Evolutionary conservation across 2,888 invertebrate genomes (phyloP), one percentile per base, ranked within the genome.

Genomic region (Anaspis maculata): DNA sequence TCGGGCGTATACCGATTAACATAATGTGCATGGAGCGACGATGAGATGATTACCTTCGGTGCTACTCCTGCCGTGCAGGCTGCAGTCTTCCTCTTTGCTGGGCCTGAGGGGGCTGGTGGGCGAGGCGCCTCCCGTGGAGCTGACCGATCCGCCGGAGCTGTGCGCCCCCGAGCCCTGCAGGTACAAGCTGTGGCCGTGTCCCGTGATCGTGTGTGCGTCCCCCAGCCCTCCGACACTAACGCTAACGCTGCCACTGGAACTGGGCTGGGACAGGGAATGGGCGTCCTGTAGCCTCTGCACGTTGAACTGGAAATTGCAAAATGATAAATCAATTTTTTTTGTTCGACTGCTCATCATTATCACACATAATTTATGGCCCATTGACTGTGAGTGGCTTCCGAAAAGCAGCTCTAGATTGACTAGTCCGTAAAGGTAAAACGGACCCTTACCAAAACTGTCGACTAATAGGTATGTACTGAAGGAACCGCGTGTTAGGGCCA

Each of bases 81-180:
- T 73, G 44, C 74, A 70, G 48, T 76, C 75, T 57, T 77, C 77
- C 62, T 78, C 77, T 61, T 78, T 77, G 57, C 76, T 69, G 39
- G 74, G 71, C 42, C 66, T 49, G 22, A 64, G 56, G n/a, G 66
- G 66, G 46, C 66, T 66, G 21, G 59, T 60, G 2, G 67, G 66
- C 3, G 65, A 64, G 14, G 61, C 62, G 22, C 64, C 66, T 5
- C 66, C 65, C 16, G 67, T 64, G 10, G 67, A 66, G 42, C 67
- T 67, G 42, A 66, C 66, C 13, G 67, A 66, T 10, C 66, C 67
- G 9, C 64, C 64, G 26, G 61, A 60, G 48, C 65, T 65, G 41
- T 66, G 66, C 37, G 62, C 56, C n/a, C n/a, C n/a, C 22, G 60
- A 59, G 9, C 55, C 60, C 39, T 59, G 57, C 32, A 59, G 51